phyloP scores from a whole-genome alignment of 2,888 invertebrate species.

The Slavum lentiscoides region DNA sequence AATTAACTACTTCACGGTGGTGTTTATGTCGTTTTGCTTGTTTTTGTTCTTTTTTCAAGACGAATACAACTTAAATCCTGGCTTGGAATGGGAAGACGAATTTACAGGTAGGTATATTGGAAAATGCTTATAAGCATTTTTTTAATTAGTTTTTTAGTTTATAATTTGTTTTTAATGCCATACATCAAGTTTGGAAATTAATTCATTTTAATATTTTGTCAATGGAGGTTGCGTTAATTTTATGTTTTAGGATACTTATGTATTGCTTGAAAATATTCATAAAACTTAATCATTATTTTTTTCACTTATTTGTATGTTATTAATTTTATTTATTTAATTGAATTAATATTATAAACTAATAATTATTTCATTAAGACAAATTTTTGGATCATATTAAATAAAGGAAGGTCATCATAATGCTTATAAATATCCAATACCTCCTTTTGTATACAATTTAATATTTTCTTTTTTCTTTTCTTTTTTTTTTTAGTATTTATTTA shows the following conservation, averaged over 20 bases:
- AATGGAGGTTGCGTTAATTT: conserved; percentile 62
- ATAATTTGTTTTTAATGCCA: conserved; percentile 14
- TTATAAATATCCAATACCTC: conserved; percentile 7
- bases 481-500: conserved; percentile 24
- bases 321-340: not conserved
- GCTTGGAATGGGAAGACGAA: conserved; percentile 99
- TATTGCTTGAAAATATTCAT: no score
- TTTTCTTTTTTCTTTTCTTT: conserved; percentile 11
- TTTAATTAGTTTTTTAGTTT: conserved; percentile 43
- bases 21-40: conserved; percentile 61
- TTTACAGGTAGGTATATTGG: conserved; percentile 91
- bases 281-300: not conserved
- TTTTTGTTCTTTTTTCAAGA: conserved; percentile 78
- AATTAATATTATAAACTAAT: not conserved
- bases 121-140: conserved; percentile 46
- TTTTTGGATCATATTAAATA: conserved; percentile 28
- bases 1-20: conserved; percentile 54
- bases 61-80: conserved; percentile 99
- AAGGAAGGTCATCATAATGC: conserved; percentile 1
- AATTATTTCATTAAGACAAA: not conserved
- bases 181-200: conserved; percentile 20
- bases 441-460: conserved; percentile 16
- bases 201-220: conserved; percentile 55
- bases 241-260: conserved; percentile 54
- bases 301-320: not conserved